Conservation (phyloP, 2,888 invertebrate species). For the Nymphalis urticae region DNA sequence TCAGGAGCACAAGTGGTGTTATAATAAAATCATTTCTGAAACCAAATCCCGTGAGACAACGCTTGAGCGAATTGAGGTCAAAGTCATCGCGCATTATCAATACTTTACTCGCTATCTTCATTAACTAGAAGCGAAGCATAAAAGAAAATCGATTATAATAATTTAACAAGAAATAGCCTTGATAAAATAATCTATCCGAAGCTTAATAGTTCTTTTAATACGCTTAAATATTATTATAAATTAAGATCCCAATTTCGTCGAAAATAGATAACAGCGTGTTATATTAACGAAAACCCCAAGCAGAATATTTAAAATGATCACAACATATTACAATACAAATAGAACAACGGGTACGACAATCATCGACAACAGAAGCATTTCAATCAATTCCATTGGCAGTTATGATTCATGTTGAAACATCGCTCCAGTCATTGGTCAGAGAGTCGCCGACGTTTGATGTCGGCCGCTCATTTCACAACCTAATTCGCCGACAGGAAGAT, state of each 20-base stretch:
- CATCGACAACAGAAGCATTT: constrained; percentile 47
- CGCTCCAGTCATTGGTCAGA: constrained; percentile 57
- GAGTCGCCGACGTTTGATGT: constrained; percentile 57
- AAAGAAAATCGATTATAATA: neutral
- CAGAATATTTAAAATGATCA: neutral
- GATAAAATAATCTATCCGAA: no score
- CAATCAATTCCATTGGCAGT: constrained; percentile 60
- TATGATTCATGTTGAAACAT: constrained; percentile 57
- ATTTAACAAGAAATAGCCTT: neutral
- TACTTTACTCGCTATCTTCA: constrained; percentile 9
- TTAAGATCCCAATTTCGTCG: no score
- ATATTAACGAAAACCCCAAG: no score
- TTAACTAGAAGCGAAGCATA: neutral
- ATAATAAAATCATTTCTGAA: constrained; percentile 57
- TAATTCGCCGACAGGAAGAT: constrained; percentile 69
- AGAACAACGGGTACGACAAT: constrained; percentile 42
- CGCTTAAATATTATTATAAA: no score
- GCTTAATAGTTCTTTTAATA: no score
- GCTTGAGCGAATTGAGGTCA: constrained; percentile 58
- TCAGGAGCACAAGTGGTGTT: constrained; percentile 35
- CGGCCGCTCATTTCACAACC: constrained; percentile 63
- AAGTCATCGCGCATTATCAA: constrained; percentile 49
- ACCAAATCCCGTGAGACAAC: constrained; percentile 60
- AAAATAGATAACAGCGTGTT: no score
- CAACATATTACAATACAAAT: neutral